Percentiles rank a stretch among this genome's conserved stretches.
Conservation (phyloP, 2,888 invertebrate genomes). For the Corbicula japonica region DNA sequence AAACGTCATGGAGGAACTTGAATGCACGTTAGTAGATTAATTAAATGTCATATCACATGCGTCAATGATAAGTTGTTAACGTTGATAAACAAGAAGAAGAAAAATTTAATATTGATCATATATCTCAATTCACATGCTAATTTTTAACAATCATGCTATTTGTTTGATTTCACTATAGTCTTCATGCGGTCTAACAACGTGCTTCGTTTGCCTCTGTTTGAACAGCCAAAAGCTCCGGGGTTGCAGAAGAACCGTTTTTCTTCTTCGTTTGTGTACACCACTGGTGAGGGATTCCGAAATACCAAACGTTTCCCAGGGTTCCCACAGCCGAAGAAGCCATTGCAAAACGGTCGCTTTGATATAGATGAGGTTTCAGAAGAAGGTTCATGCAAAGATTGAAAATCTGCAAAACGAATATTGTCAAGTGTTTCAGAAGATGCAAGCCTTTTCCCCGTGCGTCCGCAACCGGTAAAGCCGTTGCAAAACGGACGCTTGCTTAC, state of each 20-base stretch:
- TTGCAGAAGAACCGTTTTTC: conserved; percentile 60
- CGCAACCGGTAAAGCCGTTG: conserved; percentile 76
- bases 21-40: no score
- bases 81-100: no score
- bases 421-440: conserved; percentile 41
- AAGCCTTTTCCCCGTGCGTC: conserved; percentile 66
- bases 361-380: conserved; percentile 17
- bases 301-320: conserved; percentile 67
- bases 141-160: conserved; percentile 8
- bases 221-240: conserved; percentile 57
- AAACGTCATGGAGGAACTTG: no score
- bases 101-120: no score
- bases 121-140: no score
- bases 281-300: conserved; percentile 51
- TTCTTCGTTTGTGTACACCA: conserved; percentile 21
- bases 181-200: conserved; percentile 23
- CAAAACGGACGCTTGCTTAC: conserved; percentile 78
- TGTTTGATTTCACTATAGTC: conserved; percentile 1
- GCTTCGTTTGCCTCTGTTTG: conserved; percentile 52
- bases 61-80: no score
- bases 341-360: conserved; percentile 78
- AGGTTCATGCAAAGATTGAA: conserved; percentile 36
- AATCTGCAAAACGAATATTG: conserved; percentile 32
- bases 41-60: no score
- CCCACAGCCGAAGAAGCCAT: conserved; percentile 76